Percentiles rank a stretch among this genome's conserved stretches.
Evolutionary conservation across 2,797 vertebrate genomes (phyloP).

Genomic region (Neosilurus hyrtlii): DNA sequence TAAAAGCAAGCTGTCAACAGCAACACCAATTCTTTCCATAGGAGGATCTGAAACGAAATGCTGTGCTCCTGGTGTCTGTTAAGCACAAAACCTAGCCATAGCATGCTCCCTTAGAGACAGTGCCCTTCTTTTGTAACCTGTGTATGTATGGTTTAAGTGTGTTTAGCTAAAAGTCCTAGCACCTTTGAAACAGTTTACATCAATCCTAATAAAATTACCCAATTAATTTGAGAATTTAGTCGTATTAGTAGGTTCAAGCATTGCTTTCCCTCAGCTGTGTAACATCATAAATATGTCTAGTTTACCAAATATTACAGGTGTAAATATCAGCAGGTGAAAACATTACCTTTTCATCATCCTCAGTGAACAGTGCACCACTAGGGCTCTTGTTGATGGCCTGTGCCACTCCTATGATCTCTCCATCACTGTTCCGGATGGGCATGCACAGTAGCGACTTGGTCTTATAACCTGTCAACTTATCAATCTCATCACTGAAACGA

Average conservation of each 20-base stretch:
- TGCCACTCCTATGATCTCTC: conserved; percentile 93
- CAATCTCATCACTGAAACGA: conserved; percentile 97
- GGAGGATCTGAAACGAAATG: too few relatives aligned
- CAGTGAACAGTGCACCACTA: conserved; percentile 87
- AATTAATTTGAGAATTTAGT: not conserved
- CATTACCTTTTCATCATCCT: conserved; percentile 90
- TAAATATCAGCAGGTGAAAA: conserved; percentile 6
- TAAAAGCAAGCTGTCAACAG: not conserved
- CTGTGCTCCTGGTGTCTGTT: too few relatives aligned
- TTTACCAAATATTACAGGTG: not conserved
- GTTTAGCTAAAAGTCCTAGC: not conserved
- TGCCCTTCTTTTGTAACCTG: not conserved
- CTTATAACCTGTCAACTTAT: conserved; percentile 98
- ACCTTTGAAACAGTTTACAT: not conserved
- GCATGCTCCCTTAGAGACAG: not conserved
- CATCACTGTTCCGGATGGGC: conserved; percentile 94
- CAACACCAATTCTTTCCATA: not conserved
- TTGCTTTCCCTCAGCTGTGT: not conserved
- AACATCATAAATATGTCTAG: not conserved
- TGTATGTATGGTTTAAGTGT: not conserved
- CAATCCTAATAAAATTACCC: not conserved
- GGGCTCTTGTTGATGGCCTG: conserved; percentile 97
- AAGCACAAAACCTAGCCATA: not conserved
- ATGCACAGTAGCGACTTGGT: conserved; percentile 96
- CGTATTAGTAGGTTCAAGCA: not conserved